Evolutionary conservation across 2,888 invertebrate species (phyloP), one percentile per base, ranked within the genome.

Genomic region (Dilophus febrilis): DNA sequence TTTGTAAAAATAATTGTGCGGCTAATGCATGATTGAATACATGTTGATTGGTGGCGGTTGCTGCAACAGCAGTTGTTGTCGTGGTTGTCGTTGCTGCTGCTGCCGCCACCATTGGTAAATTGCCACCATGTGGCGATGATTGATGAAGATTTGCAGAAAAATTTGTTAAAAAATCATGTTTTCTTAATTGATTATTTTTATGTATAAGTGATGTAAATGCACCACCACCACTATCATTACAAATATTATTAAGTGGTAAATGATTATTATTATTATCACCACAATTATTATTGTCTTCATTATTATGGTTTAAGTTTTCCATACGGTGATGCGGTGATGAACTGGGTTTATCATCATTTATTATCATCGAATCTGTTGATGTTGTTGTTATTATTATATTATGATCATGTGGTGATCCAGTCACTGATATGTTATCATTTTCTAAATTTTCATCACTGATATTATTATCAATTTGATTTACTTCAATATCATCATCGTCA

Each of bases 1-100:
- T 72, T 53, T 82, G 81, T 29, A 82, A 65, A 53, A 82, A 81
- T 37, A 82, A 62, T 55, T 78, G 78, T 1, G 79, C 79, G 1
- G 79, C 79, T 49, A 72, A 50, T 3, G 70, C 70, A 31, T 69
- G 69, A 55, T 70, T 70, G 48, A 71, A 68, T 36, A 66, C 56
- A 45, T 62, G 61, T 52, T 64, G 51, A 51, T 57, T 46, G 53
- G 55, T 22, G 4, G 22, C 8, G 4, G 22, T 8, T 4, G 8
- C 22, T 22, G 22, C 8, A 6, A 8, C 8, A 6, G 22, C 8
- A 22, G 22, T 22, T 8, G 22, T 44, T 45, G 26, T 39, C 39
- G 37, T 38, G 45, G 34, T 41, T 44, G 42, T 40, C 44, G 22
- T 4, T 22, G 22, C 44, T 42, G 48, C 34, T 37, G 45, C 37